These are phyloP conservation scores for Dasyornis broadbenti DNA, from an alignment of 2,113 vertebrate species.

Conservation along the genomic window DNA sequence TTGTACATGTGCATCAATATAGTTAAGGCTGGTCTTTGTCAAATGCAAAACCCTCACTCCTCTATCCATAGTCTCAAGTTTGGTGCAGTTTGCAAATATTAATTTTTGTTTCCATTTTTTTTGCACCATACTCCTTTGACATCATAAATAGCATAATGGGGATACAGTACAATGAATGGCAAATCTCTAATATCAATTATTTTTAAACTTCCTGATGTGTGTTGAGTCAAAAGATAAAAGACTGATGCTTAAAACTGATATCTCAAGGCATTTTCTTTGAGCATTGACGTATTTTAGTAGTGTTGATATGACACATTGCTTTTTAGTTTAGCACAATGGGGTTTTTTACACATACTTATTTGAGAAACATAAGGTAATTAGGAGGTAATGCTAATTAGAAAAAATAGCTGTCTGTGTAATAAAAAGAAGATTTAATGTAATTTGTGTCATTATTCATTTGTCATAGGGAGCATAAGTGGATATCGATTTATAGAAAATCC, in stretches of 20 bases:
- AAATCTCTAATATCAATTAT: background rate
- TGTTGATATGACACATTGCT: background rate
- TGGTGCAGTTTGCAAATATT: background rate
- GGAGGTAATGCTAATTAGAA: background rate
- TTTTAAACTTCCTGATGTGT: background rate
- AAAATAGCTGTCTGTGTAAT: background rate
- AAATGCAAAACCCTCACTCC: background rate
- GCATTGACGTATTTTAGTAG: background rate
- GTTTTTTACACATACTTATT: background rate
- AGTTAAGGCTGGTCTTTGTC: background rate
- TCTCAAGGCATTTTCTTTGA: background rate
- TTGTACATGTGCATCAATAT: background rate
- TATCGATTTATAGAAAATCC: background rate
- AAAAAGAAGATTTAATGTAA: background rate
- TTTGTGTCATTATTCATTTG: background rate
- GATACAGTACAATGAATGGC: background rate
- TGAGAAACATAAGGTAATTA: background rate
- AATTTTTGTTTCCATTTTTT: background rate
- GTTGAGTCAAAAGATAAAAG: background rate
- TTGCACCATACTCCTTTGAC: background rate
- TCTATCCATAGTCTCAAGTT: background rate
- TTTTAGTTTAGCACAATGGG: background rate
- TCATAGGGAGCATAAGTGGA: background rate
- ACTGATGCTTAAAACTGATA: background rate
- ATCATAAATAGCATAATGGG: background rate